Percentiles rank a stretch among this genome's conserved stretches.
Conservation (phyloP, 1,140 invertebrate genomes). For the Drosophila albomicans region DNA sequence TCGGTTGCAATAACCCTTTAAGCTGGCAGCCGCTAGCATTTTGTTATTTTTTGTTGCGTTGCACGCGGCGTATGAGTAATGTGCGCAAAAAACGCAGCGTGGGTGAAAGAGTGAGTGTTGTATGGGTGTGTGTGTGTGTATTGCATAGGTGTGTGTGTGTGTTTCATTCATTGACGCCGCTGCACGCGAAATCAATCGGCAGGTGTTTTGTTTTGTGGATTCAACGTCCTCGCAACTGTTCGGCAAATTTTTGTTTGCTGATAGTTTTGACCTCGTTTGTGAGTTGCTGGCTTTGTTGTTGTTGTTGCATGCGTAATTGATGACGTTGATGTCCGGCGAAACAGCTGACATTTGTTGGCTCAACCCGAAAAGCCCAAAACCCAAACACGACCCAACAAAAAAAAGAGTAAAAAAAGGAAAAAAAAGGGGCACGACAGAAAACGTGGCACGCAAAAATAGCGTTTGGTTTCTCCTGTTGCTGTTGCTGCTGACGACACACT, state of each 20-base stretch:
- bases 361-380: slow-evolving; percentile 36
- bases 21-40: not conserved
- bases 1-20: not conserved
- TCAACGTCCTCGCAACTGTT: slow-evolving; percentile 44
- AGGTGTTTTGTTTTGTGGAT: slow-evolving; percentile 74
- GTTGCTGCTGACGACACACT: slow-evolving; percentile 59
- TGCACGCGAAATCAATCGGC: slow-evolving; percentile 57
- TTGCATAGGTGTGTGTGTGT: slow-evolving; percentile 9
- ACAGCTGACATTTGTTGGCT: slow-evolving; percentile 78
- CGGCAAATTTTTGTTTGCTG: slow-evolving; percentile 75
- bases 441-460: slow-evolving; percentile 63
- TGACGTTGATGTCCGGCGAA: slow-evolving; percentile 48
- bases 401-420: slow-evolving; percentile 6
- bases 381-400: slow-evolving; percentile 10
- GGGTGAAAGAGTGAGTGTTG: not conserved
- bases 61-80: slow-evolving; percentile 77
- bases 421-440: slow-evolving; percentile 21
- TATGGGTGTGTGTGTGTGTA: slow-evolving; percentile 10
- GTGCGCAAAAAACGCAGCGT: slow-evolving; percentile 31
- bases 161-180: slow-evolving; percentile 56
- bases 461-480: slow-evolving; percentile 41
- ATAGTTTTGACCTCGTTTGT: slow-evolving; percentile 78
- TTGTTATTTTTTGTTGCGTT: slow-evolving; percentile 39
- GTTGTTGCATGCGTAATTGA: slow-evolving; percentile 79
- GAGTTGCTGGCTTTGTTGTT: slow-evolving; percentile 25